These are phyloP conservation scores for Rhinogobio ventralis DNA, from an alignment of 2,797 vertebrate species.

Conservation along the genomic window DNA sequence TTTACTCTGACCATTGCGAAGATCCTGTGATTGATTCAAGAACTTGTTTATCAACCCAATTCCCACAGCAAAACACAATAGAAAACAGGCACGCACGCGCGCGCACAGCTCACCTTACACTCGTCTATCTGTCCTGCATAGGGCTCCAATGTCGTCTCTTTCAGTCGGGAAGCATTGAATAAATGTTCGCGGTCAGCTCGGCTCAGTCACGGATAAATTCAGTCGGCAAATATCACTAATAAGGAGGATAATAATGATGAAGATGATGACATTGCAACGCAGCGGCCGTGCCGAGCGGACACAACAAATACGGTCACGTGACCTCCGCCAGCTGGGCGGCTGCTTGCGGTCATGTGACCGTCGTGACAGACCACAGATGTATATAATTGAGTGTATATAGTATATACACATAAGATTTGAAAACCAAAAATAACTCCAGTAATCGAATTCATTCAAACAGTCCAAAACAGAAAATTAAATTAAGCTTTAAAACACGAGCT, in stretches of 20 bases:
- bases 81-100: neutral
- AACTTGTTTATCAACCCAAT: neutral
- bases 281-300: constrained; percentile 54
- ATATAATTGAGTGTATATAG: too few relatives aligned
- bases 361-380: neutral
- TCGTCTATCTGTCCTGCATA: neutral
- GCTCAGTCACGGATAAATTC: neutral
- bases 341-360: constrained; percentile 68
- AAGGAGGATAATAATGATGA: constrained; percentile 43
- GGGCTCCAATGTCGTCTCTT: neutral
- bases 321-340: constrained; percentile 38
- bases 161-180: constrained; percentile 8
- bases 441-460: too few relatives aligned
- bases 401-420: too few relatives aligned
- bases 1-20: neutral
- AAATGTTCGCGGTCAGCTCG: neutral
- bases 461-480: too few relatives aligned
- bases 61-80: neutral
- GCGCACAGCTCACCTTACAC: constrained; percentile 12
- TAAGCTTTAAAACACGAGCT: too few relatives aligned
- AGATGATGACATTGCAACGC: constrained; percentile 79
- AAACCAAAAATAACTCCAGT: too few relatives aligned
- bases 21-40: neutral
- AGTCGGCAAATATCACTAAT: constrained; percentile 45
- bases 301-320: constrained; percentile 79